Conservation (phyloP, 2,113 vertebrate species). For the Misgurnus mizolepis region DNA sequence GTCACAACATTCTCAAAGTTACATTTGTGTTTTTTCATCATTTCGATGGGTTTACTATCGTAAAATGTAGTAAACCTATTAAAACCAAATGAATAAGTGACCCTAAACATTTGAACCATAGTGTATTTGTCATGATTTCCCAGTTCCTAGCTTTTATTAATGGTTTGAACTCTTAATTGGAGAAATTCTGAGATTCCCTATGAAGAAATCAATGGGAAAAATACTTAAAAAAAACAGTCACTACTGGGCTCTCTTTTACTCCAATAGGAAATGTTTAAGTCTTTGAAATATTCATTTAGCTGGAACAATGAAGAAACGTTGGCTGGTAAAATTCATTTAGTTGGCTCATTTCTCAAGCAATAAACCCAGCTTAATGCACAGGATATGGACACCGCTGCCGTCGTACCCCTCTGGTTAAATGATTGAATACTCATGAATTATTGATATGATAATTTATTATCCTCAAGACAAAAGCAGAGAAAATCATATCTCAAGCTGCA, state of each 20-base stretch:
- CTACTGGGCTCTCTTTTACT: neutral
- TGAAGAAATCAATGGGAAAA: neutral
- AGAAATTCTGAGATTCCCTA: too few species aligned
- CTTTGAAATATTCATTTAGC: conserved; percentile 17
- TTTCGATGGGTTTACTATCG: too few species aligned
- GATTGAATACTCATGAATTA: conserved; percentile 44
- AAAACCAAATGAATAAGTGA: too few species aligned
- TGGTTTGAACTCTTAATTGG: too few species aligned
- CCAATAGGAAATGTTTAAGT: neutral
- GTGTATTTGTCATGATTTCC: too few species aligned
- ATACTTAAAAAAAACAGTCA: neutral
- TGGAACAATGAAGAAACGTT: conserved; percentile 1
- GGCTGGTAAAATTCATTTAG: conserved; percentile 12
- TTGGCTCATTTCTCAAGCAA: conserved; percentile 29
- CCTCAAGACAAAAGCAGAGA: conserved; percentile 30
- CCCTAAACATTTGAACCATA: too few species aligned
- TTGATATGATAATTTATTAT: conserved; percentile 29
- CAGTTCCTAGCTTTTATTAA: too few species aligned
- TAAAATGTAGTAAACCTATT: too few species aligned
- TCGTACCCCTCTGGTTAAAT: conserved; percentile 18
- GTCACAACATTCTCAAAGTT: too few species aligned
- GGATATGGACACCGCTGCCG: neutral
- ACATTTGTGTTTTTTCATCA: too few species aligned
- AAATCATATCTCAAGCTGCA: conserved; percentile 22
- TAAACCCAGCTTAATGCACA: conserved; percentile 2